These are phyloP conservation scores for Drosophila lacertosa DNA, from an alignment of 1,140 invertebrate genomes.

Conservation along the genomic window DNA sequence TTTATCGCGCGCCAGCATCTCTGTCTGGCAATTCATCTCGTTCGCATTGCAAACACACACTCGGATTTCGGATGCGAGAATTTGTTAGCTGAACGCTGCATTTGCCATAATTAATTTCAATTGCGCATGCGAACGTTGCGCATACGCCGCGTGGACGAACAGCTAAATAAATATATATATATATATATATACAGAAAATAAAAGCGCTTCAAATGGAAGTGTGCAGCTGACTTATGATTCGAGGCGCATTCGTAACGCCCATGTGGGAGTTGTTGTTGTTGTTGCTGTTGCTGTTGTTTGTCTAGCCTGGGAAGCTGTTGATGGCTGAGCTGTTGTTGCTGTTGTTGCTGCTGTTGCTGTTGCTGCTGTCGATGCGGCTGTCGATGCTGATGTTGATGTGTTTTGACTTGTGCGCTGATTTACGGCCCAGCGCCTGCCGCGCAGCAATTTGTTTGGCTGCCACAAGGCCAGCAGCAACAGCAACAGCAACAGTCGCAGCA, in stretches of 20 bases:
- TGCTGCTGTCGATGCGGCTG: constrained; percentile 36
- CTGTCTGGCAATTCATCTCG: constrained; percentile 71
- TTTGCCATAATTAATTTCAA: constrained; percentile 74
- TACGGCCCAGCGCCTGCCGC: constrained; percentile 72
- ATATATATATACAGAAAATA: background rate
- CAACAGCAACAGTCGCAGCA: background rate
- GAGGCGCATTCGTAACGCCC: constrained; percentile 59
- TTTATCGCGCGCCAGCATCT: constrained; percentile 69
- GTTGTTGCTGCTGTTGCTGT: constrained; percentile 10
- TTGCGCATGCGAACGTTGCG: constrained; percentile 72
- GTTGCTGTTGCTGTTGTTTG: constrained; percentile 44
- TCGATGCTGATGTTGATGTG: constrained; percentile 72
- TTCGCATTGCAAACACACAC: constrained; percentile 46
- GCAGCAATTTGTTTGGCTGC: constrained; percentile 73
- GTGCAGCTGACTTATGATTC: constrained; percentile 37
- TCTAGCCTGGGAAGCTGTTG: constrained; percentile 44
- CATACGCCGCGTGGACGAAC: constrained; percentile 55
- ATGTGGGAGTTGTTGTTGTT: constrained; percentile 49
- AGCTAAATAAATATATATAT: background rate
- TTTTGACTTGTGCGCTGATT: constrained; percentile 77
- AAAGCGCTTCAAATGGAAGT: constrained; percentile 6
- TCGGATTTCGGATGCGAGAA: constrained; percentile 60
- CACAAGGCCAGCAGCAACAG: constrained; percentile 18
- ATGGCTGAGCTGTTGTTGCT: constrained; percentile 38
- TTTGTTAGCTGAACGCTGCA: constrained; percentile 20